Base-by-base conservation (phyloP, 2,113 vertebrate species). In the Sylvilagus bachmani region DNA sequence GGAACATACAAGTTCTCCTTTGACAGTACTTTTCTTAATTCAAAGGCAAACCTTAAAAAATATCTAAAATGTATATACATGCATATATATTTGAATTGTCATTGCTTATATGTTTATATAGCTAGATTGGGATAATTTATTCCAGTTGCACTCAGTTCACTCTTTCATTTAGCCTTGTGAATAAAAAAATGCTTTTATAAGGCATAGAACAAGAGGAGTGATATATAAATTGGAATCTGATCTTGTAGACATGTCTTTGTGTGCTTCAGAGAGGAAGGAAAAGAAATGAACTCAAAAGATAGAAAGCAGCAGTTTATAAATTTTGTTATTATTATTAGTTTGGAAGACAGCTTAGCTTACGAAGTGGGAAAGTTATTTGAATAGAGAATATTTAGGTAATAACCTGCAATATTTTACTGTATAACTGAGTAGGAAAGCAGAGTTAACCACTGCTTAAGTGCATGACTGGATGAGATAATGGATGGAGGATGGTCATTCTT, bases 301-400 rank as follows among this genome's bases (percentile, higher is more conserved):
- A 73, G 73, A 58, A 71, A 77, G n/a, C 61, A 79, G 24, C 11
- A n/a, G 29, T 94, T 93, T 88, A 70, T 2, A 75, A 75, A 58
- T 55, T 79, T 10, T 75, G 21, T 73, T 93, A 71, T 89, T 85
- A 71, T 85, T 85, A 24, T 87, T 92, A 92, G 90, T 84, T 67
- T 92, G 16, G 55, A 78, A 96, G 88, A 8, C 16, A 33, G 25
- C 33, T 94, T 90, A 33, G 88, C 5, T 90, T 78, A 24, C 36
- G 38, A 96, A 85, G 21, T 88, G 38, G 44, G 67, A 27, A 84
- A 85, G 64, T 75, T 88, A 71, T 44, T 73, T 6, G 61, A 51
- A 62, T 8, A 84, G 61, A 87, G 33, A 71, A 67, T 79, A 44
- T 90, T 36, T 36, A 88, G 44, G 19, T 51, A 38, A 85, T 85